Base-by-base conservation (phyloP, 2,888 invertebrate species). In the Morpho helenor region DNA sequence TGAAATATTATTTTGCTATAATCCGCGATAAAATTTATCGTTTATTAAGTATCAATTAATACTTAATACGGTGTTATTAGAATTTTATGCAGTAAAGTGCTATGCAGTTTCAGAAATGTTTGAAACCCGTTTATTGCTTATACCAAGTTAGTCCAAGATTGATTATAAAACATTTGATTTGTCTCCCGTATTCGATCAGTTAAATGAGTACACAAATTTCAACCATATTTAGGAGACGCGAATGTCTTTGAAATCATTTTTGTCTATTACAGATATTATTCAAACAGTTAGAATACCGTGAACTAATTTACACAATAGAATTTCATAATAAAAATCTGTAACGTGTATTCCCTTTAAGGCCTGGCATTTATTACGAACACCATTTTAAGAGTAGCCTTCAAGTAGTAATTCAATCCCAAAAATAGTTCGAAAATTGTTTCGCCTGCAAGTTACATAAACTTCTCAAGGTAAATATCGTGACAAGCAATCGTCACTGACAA, bases 391-490 rank as follows among this genome's bases (percentile, higher is more conserved):
- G 44, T 46, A 56, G 57, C 62, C 64, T 65, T 52, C 60, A 43
- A 59, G 10, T 54, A 41, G 9, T 52, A 52, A 58, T 59, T 56
- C 56, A 51, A 51, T 45, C 41, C 57, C 76, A 69, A 75, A 77
- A 76, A 75, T 70, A 75, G 75, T 71, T 67, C 64, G 63, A 64
- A 73, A 75, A 74, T 59, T 59, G 68, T 66, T 69, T 40, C 39
- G 44, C 39, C 67, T 66, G 61, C 65, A 62, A 51, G 62, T 67
- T 73, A 71, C 71, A 70, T 72, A 66, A 63, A 72, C 62, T 69
- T 71, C 72, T 73, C 65, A 77, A 72, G 73, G 69, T 10, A 69
- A 65, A 63, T 54, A 54, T 66, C 70, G 70, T 72, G 73, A 74
- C 70, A 50, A 47, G 52, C 46, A 45, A 57, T 16, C 52, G 60